Evolutionary conservation across 2,797 vertebrate genomes (phyloP).

Genomic region (Borostomias antarcticus): DNA sequence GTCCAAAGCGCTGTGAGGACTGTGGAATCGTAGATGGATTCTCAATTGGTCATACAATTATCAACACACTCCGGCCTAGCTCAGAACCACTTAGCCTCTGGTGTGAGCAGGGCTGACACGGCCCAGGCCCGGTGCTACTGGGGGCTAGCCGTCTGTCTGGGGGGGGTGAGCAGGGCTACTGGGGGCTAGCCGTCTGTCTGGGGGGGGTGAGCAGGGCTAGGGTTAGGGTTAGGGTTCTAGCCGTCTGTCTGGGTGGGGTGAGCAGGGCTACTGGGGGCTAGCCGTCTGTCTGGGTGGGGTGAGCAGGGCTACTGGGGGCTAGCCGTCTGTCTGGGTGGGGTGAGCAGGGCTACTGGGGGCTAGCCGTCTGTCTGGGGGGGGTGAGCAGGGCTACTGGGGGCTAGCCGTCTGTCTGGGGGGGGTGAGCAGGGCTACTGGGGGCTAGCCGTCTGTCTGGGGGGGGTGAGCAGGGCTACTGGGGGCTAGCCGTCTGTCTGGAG

Average conservation of each 20-base stretch:
- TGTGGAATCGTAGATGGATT: slow-evolving; percentile 6
- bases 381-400: too few species aligned
- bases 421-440: too few species aligned
- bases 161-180: too few species aligned
- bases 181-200: neutral
- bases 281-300: neutral
- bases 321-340: neutral
- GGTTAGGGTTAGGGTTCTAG: too few species aligned
- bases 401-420: neutral
- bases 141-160: neutral
- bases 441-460: neutral
- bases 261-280: too few species aligned
- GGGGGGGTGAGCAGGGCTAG: too few species aligned
- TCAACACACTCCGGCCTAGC: slow-evolving; percentile 2
- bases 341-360: too few species aligned
- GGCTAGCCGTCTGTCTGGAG: neutral
- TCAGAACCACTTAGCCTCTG: neutral
- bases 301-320: too few species aligned
- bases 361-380: neutral
- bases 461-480: too few species aligned
- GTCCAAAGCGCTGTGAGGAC: neutral
- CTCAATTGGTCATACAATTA: slow-evolving; percentile 13
- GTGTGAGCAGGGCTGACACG: neutral
- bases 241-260: too few species aligned
- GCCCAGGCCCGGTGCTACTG: neutral